Evolutionary conservation across 2,888 invertebrate genomes (phyloP).

Genomic region (Tinea semifulvella): DNA sequence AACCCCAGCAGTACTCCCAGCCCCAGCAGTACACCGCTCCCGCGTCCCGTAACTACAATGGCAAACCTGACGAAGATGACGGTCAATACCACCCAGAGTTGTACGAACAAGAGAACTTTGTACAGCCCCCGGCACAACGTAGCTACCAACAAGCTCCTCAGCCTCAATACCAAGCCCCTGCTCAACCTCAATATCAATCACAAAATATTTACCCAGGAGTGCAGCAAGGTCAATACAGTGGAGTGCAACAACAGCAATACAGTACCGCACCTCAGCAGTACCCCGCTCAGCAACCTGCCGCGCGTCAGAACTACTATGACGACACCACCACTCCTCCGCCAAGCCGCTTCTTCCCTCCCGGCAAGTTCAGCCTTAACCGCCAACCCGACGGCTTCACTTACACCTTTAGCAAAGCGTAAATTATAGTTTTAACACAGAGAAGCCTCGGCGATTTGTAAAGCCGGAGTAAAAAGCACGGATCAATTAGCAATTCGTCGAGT

Average conservation of each 20-base stretch:
- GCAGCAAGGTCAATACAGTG: slow-evolving; percentile 59
- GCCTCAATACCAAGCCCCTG: slow-evolving; percentile 36
- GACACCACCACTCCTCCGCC: slow-evolving; percentile 73
- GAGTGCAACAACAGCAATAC: slow-evolving; percentile 36
- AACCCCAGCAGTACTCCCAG: slow-evolving; percentile 34
- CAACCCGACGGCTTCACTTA: slow-evolving; percentile 90
- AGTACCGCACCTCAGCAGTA: slow-evolving; percentile 38
- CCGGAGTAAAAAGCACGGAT: slow-evolving; percentile 47
- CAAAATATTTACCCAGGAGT: slow-evolving; percentile 59
- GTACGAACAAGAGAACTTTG: slow-evolving; percentile 54
- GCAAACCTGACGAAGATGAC: slow-evolving; percentile 57
- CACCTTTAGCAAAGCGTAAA: slow-evolving; percentile 77
- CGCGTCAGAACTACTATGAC: slow-evolving; percentile 61
- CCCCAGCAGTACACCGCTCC: slow-evolving; percentile 41
- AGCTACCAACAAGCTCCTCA: slow-evolving; percentile 38
- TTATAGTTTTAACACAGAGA: slow-evolving; percentile 24
- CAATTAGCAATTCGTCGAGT: slow-evolving; percentile 55
- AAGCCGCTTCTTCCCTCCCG: slow-evolving; percentile 83
- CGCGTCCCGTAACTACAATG: slow-evolving; percentile 43
- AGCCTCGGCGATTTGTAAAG: slow-evolving; percentile 46
- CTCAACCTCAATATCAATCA: slow-evolving; percentile 29
- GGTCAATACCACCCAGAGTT: slow-evolving; percentile 62
- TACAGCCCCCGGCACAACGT: slow-evolving; percentile 31
- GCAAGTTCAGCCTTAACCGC: slow-evolving; percentile 85
- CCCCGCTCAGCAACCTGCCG: slow-evolving; percentile 32